Conservation (phyloP, 2,888 invertebrate genomes). For the Caradrina clavipalpis region DNA sequence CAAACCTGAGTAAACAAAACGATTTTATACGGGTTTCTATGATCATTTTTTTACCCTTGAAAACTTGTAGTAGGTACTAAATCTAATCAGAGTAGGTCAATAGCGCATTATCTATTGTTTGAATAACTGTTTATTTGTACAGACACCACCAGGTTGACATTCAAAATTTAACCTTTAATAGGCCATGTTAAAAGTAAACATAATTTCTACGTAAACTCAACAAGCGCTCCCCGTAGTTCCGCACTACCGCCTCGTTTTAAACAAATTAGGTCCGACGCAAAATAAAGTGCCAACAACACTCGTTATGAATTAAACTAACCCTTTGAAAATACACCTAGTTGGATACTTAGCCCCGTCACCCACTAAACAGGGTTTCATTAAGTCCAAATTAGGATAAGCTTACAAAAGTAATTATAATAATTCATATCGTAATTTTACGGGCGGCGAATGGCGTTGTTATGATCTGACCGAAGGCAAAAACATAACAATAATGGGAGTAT, state of each 20-base stretch:
- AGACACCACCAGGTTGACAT: constrained; percentile 13
- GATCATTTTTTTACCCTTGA: constrained; percentile 21
- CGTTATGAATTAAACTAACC: constrained; percentile 39
- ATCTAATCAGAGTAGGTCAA: constrained; percentile 46
- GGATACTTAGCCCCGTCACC: constrained; percentile 32
- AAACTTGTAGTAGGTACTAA: constrained; percentile 7
- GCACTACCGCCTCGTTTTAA: constrained; percentile 14
- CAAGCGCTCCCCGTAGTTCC: constrained; percentile 7
- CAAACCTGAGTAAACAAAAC: neutral
- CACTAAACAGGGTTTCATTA: constrained; percentile 62
- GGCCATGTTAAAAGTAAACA: neutral
- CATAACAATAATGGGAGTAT: constrained; percentile 65
- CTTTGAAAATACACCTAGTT: constrained; percentile 36
- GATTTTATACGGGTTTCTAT: neutral
- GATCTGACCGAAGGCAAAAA: constrained; percentile 58
- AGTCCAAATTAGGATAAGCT: constrained; percentile 59
- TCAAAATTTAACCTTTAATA: constrained; percentile 6
- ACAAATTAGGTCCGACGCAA: constrained; percentile 35
- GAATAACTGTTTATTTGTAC: constrained; percentile 9
- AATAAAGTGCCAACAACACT: constrained; percentile 40
- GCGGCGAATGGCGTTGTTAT: constrained; percentile 57
- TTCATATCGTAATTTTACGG: constrained; percentile 69
- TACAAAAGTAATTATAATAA: constrained; percentile 70
- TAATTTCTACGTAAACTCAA: constrained; percentile 4
- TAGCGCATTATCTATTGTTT: constrained; percentile 30